Evolutionary conservation across 2,888 invertebrate genomes (phyloP).

Genomic region (Pandemis heparana): DNA sequence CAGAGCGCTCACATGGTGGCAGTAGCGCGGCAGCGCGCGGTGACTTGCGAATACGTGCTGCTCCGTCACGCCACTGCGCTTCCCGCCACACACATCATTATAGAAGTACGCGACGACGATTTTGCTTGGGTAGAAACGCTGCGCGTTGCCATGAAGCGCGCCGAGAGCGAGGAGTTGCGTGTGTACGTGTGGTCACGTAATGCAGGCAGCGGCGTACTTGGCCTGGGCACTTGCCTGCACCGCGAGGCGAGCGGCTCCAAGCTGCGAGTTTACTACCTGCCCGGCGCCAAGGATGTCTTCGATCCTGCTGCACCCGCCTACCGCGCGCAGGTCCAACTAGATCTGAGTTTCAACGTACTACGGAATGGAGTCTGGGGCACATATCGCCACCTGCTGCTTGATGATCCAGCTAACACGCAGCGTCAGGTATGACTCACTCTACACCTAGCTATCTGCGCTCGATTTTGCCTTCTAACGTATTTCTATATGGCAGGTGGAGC

Average conservation of each 20-base stretch:
- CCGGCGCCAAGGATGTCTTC: too few relatives aligned
- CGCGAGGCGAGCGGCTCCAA: conserved; percentile 94
- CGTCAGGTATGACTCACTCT: too few relatives aligned
- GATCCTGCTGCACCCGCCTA: too few relatives aligned
- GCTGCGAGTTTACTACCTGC: conserved; percentile 77
- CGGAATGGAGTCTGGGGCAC: too few relatives aligned
- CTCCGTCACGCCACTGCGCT: conserved; percentile 84
- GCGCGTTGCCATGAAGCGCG: conserved; percentile 90
- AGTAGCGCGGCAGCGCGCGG: conserved; percentile 83
- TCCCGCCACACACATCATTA: conserved; percentile 75
- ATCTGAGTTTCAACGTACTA: too few relatives aligned
- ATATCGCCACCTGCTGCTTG: too few relatives aligned
- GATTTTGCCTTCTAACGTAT: too few relatives aligned
- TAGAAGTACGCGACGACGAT: conserved; percentile 88
- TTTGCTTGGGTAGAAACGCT: conserved; percentile 93
- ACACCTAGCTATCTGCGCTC: too few relatives aligned
- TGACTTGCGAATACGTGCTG: conserved; percentile 88
- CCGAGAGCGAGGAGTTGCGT: conserved; percentile 85
- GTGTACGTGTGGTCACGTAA: conserved; percentile 90
- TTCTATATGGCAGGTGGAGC: too few relatives aligned
- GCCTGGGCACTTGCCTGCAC: conserved; percentile 95
- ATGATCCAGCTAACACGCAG: too few relatives aligned
- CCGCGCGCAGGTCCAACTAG: too few relatives aligned
- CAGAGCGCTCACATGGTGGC: conserved; percentile 66
- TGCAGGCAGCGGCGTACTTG: conserved; percentile 91